Conservation (phyloP, 2,888 invertebrate genomes). For the Drosophila parthenogenetica region DNA sequence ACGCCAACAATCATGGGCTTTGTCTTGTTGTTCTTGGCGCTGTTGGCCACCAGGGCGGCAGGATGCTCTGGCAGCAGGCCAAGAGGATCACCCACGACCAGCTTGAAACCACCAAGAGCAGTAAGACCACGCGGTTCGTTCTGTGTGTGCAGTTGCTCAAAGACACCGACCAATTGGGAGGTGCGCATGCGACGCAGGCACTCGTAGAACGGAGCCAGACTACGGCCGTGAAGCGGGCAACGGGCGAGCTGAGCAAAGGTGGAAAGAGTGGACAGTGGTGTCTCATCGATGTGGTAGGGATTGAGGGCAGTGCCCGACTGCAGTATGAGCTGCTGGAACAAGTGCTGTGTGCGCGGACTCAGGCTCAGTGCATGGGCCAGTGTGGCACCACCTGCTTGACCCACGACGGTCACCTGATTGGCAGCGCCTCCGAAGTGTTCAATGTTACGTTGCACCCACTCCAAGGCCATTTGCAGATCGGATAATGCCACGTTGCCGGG, state of each 20-base stretch:
- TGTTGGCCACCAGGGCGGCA: slow-evolving; percentile 68
- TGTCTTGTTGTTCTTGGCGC: slow-evolving; percentile 41
- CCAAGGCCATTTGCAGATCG: slow-evolving; percentile 86
- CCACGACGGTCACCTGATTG: slow-evolving; percentile 85
- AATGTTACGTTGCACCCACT: slow-evolving; percentile 86
- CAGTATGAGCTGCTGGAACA: slow-evolving; percentile 86
- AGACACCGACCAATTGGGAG: slow-evolving; percentile 72
- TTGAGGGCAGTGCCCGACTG: slow-evolving; percentile 86
- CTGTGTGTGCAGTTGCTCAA: slow-evolving; percentile 71
- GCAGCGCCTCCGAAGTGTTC: slow-evolving; percentile 86
- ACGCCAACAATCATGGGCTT: slow-evolving; percentile 85
- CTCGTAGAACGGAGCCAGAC: slow-evolving; percentile 41
- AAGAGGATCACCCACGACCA: slow-evolving; percentile 81
- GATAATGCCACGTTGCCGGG: slow-evolving; percentile 87
- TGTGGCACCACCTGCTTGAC: slow-evolving; percentile 86
- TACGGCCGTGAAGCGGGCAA: slow-evolving; percentile 65
- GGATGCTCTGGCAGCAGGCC: slow-evolving; percentile 81
- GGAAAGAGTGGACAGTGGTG: slow-evolving; percentile 82
- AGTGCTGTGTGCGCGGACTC: slow-evolving; percentile 82
- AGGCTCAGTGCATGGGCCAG: slow-evolving; percentile 85
- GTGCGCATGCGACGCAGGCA: slow-evolving; percentile 77
- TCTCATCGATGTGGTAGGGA: slow-evolving; percentile 86
- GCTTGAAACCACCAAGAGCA: slow-evolving; percentile 80
- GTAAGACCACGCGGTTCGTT: slow-evolving; percentile 73
- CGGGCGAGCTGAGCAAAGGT: slow-evolving; percentile 83